Base-by-base conservation (phyloP, 1,140 invertebrate genomes). In the Meloidogyne floridensis region DNA sequence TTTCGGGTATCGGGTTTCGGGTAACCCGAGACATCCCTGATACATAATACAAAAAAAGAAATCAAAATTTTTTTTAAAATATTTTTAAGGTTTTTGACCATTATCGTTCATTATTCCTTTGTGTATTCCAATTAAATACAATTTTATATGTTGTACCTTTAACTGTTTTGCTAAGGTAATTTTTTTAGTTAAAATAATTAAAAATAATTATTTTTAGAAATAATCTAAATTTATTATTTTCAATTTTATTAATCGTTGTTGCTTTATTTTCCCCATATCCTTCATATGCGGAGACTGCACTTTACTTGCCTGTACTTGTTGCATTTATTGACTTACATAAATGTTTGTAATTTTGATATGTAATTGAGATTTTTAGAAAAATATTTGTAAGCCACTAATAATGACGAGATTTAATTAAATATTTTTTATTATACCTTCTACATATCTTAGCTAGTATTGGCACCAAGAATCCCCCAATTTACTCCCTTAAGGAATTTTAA, bases 221-320 rank as follows among this genome's bases (percentile, higher is more conserved):
- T 51, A 94, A 97, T 88, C 95, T 96, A 10, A 92, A 96, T 81
- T 91, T 99, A 42, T 90, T 98, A 18, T 93, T 95, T 51, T 94
- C 94, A 72, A 93, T 95, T 32, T 92, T 97, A 51, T 92, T 96
- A 73, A 93, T 94, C 18, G 91, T 98, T 8, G 94, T 94, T 82
- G 93, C 95, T 1, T 94, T 98, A 83, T 98, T 99, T 90, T 95
- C 97, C 88, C 97, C 97, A 0, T 99, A 99, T 92, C 97, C 97
- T 6, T 94, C 94, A 84, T 92, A 98, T 75, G 96, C 95, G 56
- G 97, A 99, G 92, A 94, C 97, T 82, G 95, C 94, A 93, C 95
- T 43, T 91, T 99, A 20, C 89, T 98, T 78, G 96, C 97, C 10
- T 92, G n/a, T 74, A 51, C n/a, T 82, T 65, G 13, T n/a, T 75